Evolutionary conservation across 2,888 invertebrate genomes (phyloP).

Genomic region (Tolmerus cingulatus): DNA sequence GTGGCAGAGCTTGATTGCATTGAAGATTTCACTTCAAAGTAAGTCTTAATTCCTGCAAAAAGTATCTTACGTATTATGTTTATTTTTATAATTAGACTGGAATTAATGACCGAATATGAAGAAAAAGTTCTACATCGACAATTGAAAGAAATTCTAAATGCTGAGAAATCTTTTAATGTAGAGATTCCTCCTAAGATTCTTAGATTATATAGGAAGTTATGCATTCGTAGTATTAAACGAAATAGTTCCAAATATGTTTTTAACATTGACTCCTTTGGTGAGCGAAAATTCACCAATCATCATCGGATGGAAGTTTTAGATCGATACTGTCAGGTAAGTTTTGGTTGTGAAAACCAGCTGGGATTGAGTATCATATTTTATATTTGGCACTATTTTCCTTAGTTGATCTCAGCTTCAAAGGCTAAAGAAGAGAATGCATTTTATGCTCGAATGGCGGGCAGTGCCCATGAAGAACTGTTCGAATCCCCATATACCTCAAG

Average conservation of each 20-base stretch:
- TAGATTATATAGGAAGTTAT: conserved; percentile 68
- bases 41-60: background rate
- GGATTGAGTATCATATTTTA: background rate
- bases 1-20: background rate
- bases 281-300: conserved; percentile 31
- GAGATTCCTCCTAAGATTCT: conserved; percentile 59
- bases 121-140: conserved; percentile 58
- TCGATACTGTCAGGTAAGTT: conserved; percentile 56
- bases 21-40: conserved; percentile 12
- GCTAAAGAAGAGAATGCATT: conserved; percentile 54
- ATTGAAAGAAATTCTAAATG: conserved; percentile 55
- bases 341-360: background rate
- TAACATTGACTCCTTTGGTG: conserved; percentile 66
- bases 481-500: conserved; percentile 77
- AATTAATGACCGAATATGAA: conserved; percentile 58
- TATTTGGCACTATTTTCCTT: background rate
- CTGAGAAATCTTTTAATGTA: conserved; percentile 54
- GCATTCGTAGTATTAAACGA: conserved; percentile 68
- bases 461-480: conserved; percentile 67
- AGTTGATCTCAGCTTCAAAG: conserved; percentile 55
- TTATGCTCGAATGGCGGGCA: conserved; percentile 67
- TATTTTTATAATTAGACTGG: conserved; percentile 50
- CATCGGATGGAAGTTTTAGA: conserved; percentile 56
- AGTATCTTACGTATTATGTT: background rate
- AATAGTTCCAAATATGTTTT: conserved; percentile 67